Conservation (phyloP, 2,888 invertebrate species). For the Dromius quadrimaculatus region DNA sequence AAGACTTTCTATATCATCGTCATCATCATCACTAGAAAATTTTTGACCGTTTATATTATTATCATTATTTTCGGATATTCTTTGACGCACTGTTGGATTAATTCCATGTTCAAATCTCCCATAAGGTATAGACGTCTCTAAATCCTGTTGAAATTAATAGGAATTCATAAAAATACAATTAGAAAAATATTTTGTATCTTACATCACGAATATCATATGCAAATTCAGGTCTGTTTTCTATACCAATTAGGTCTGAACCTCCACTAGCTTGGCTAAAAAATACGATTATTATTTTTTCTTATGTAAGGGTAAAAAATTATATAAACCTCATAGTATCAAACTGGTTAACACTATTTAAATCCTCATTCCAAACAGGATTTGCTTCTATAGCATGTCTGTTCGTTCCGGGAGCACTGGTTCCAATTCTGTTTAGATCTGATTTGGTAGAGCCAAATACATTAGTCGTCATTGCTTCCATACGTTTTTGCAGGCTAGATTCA, state of each 20-base stretch:
- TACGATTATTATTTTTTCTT: not conserved
- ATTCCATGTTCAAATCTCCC: slow-evolving; percentile 32
- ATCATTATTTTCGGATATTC: slow-evolving; percentile 2
- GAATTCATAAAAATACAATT: not conserved
- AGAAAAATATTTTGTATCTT: slow-evolving; percentile 22
- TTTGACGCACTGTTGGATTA: slow-evolving; percentile 24
- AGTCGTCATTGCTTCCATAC: slow-evolving; percentile 38
- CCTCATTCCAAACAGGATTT: slow-evolving; percentile 77
- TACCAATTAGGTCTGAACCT: slow-evolving; percentile 76
- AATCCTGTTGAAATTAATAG: not conserved
- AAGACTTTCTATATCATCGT: slow-evolving; percentile 30
- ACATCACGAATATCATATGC: slow-evolving; percentile 58
- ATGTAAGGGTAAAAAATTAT: slow-evolving; percentile 8
- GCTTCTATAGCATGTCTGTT: slow-evolving; percentile 79
- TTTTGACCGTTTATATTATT: not conserved
- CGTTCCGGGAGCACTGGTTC: slow-evolving; percentile 72
- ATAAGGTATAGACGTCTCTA: not conserved
- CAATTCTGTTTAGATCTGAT: slow-evolving; percentile 72
- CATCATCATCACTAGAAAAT: slow-evolving; percentile 5
- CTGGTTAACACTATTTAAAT: slow-evolving; percentile 66
- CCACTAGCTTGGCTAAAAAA: slow-evolving; percentile 72
- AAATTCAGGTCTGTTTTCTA: slow-evolving; percentile 77
- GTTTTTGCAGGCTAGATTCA: slow-evolving; percentile 36
- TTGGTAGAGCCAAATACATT: slow-evolving; percentile 72
- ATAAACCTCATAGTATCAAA: slow-evolving; percentile 70